Percentiles rank a stretch among this genome's conserved stretches.
phyloP scores from a whole-genome alignment of 2,113 vertebrate genomes.

The Cephalopterus ornatus region DNA sequence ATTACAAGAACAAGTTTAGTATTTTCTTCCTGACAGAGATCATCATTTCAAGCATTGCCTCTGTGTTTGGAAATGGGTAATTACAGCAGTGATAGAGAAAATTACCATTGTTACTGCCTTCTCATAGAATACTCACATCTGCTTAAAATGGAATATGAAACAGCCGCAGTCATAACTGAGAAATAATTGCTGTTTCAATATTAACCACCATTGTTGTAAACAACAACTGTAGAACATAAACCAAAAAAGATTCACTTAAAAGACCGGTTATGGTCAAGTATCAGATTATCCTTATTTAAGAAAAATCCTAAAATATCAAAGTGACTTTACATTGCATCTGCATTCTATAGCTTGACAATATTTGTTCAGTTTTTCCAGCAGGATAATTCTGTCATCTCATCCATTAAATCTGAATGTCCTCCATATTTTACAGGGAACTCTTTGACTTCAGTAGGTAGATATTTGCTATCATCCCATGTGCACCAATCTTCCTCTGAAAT shows the following conservation, averaged over 20 bases:
- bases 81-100: not conserved
- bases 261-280: not conserved
- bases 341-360: not conserved
- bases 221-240: not conserved
- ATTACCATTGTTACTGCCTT: not conserved
- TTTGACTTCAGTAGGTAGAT: not conserved
- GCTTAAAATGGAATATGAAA: not conserved
- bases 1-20: not conserved
- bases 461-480: not conserved
- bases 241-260: not conserved
- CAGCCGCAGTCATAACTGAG: not conserved
- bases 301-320: not conserved
- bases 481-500: not conserved
- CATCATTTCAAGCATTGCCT: not conserved
- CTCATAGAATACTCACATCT: not conserved
- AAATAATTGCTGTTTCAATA: not conserved
- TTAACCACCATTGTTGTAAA: not conserved
- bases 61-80: not conserved
- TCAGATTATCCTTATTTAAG: not conserved
- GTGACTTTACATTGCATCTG: not conserved
- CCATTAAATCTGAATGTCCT: not conserved
- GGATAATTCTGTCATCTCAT: not conserved
- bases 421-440: not conserved
- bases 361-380: not conserved
- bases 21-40: not conserved